A percentile compares a stretch with the other conserved stretches of the same genome.
Evolutionary conservation across 1,140 invertebrate genomes (phyloP).

Genomic region (Ips typographus): DNA sequence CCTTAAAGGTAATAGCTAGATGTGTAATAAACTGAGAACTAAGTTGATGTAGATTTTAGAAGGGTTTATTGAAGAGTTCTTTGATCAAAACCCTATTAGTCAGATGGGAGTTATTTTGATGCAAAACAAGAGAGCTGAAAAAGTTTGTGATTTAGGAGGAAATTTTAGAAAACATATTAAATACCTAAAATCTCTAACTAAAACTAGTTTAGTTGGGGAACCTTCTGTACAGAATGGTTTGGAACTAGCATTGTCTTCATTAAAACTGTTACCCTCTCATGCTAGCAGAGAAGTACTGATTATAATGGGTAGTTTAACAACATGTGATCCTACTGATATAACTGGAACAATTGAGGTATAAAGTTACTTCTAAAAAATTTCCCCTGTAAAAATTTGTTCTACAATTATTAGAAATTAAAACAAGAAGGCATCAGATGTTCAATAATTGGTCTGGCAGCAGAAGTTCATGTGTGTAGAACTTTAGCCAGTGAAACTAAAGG

Average conservation of each 20-base stretch:
- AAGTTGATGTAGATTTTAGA: constrained; percentile 72
- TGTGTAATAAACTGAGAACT: too few relatives aligned
- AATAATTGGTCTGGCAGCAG: constrained; percentile 93
- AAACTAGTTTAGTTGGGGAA: constrained; percentile 73
- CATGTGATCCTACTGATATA: constrained; percentile 95
- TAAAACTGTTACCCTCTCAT: constrained; percentile 90
- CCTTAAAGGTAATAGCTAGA: constrained; percentile 70
- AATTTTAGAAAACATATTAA: constrained; percentile 81
- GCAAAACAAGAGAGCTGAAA: constrained; percentile 92
- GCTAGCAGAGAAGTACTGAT: constrained; percentile 91
- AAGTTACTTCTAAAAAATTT: neutral
- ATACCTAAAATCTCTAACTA: constrained; percentile 62
- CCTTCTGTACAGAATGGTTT: constrained; percentile 94
- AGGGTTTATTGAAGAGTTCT: constrained; percentile 94
- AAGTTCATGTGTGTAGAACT: constrained; percentile 86
- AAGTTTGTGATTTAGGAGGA: constrained; percentile 85
- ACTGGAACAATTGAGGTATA: constrained; percentile 79
- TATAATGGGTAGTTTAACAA: constrained; percentile 90
- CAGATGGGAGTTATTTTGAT: constrained; percentile 92
- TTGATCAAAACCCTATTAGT: constrained; percentile 98
- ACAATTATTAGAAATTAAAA: constrained; percentile 60
- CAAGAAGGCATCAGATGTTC: constrained; percentile 82
- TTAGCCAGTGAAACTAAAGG: constrained; percentile 84
- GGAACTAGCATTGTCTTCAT: constrained; percentile 79
- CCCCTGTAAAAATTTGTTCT: neutral